Evolutionary conservation across 2,888 invertebrate species (phyloP).

Genomic region (Nemapogon koenigi): DNA sequence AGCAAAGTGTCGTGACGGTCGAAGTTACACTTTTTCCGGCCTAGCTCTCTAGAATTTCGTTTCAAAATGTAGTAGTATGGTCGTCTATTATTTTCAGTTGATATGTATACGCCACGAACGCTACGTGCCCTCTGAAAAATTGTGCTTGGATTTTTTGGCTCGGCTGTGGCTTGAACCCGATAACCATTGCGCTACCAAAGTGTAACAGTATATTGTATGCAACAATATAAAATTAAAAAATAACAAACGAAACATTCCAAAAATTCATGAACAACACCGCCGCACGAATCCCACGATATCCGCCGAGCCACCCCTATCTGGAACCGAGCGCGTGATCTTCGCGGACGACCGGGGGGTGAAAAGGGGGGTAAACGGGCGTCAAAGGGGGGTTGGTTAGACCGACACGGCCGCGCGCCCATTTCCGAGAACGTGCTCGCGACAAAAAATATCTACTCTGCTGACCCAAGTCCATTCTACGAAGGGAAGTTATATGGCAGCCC

Average conservation of each 20-base stretch:
- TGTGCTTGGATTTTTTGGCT: too few species aligned
- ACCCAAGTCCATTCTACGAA: conserved; percentile 10
- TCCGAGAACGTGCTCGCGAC: conserved; percentile 42
- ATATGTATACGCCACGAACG: too few species aligned
- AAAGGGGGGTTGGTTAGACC: conserved; percentile 18
- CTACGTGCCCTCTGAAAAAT: too few species aligned
- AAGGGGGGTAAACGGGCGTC: conserved; percentile 16
- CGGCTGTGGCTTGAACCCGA: too few species aligned
- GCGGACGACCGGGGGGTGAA: conserved; percentile 24
- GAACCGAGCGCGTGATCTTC: conserved; percentile 33
- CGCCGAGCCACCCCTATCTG: conserved; percentile 32
- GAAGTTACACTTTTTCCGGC: too few species aligned
- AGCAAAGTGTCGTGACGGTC: too few species aligned
- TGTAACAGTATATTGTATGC: too few species aligned
- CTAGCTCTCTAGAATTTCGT: too few species aligned
- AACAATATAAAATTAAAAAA: conserved; percentile 1
- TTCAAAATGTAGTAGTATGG: too few species aligned
- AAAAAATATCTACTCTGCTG: conserved; percentile 35
- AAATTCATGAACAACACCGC: background rate
- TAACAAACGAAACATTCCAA: conserved; percentile 1
- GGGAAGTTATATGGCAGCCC: conserved; percentile 4
- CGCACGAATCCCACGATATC: conserved; percentile 10
- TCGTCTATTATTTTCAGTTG: too few species aligned
- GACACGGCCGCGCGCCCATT: conserved; percentile 12
- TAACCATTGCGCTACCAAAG: too few species aligned